Base-by-base conservation (phyloP, 1,140 invertebrate species). In the Andrena cerasifolii region DNA sequence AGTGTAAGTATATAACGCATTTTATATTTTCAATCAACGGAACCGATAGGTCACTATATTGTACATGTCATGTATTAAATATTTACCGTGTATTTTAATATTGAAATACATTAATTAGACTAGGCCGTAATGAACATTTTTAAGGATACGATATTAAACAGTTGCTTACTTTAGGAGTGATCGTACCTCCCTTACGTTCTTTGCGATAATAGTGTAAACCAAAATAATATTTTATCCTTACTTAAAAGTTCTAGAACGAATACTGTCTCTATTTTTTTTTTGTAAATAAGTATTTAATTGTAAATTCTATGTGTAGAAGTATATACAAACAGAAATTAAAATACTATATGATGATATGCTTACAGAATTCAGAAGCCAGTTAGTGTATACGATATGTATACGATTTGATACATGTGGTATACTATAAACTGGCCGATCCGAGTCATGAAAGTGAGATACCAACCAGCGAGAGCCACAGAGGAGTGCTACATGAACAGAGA, bases 311-410 rank as follows among this genome's bases (percentile, higher is more conserved):
- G 26, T 12, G 26, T 43, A 53, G 40, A 77, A 58, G 71, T 36
- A 40, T 80, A 43, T 77, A 40, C 67, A 59, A n/a, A 62, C 67
- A 73, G 72, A 75, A 78, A 84, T 82, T 85, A 84, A 85, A 82
- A 76, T 85, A 85, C 53, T 80, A 73, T 87, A 83, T 82, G 79
- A 85, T 88, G 80, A 88, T 88, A 68, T 88, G 87, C 70, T 88
- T 88, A 82, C 87, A 88, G 87, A 86, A 88, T 54, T 87, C 83
- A 84, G 79, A 86, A 74, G 78, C 80, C 85, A 88, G 85, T 88
- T 88, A 88, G 86, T 88, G 83, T 87, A 86, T 68, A 65, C 70
- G 82, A 86, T 85, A 84, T 82, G 84, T 86, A 86, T 88, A 79
- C 82, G 53, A 84, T 86, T 82, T 88, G 76, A 82, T 88, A 87